Evolutionary conservation across 2,888 invertebrate genomes (phyloP), one percentile per base, ranked within the genome.

Genomic region (Caenorhabditis japonica): DNA sequence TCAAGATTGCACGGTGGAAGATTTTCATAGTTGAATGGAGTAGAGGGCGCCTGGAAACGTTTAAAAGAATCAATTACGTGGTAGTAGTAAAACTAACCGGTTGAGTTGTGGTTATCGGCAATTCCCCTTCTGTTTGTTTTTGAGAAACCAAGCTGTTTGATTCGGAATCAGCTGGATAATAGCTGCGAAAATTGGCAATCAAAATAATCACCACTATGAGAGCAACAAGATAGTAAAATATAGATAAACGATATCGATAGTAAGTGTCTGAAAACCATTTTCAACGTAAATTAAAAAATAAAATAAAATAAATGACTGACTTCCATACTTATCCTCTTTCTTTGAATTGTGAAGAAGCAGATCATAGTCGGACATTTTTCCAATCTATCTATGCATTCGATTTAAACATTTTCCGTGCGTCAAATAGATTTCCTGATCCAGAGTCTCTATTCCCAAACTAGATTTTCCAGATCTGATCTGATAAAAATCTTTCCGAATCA

Each of bases 281-380:
- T 8, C 12, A 17, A 7, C 17, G 10, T n/a, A 23, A 21, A 17
- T 23, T 33, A 1, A 23, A 21, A 53, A 33, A 5, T 13, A 49
- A 4, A 25, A 12, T 1, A 33, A 19, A 25, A 30, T 5, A 10
- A 10, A 10, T 30, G 7, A 30, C 13, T 30, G 19, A 56, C 64
- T 56, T 64, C 23, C 41, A 30, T 47, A 49, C 13, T 56, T 55
- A 10, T 47, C 55, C 8, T 47, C 34, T n/a, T 49, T 56, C 33
- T 27, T 5, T 34, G 36, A 36, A 23, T 34, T 34, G 15, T 21
- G 36, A n/a, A 39, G 55, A 49, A 64, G 49, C 53, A 56, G 21
- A 41, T 56, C 49, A 38, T 64, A 64, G 64, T 49, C 56, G 53
- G 34, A 27, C 64, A 64, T 64, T 47, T 15, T 55, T 43, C 25